Percentiles rank a stretch among this genome's conserved stretches.
Conservation (phyloP, 1,140 invertebrate species). For the Lepidostoma basale region DNA sequence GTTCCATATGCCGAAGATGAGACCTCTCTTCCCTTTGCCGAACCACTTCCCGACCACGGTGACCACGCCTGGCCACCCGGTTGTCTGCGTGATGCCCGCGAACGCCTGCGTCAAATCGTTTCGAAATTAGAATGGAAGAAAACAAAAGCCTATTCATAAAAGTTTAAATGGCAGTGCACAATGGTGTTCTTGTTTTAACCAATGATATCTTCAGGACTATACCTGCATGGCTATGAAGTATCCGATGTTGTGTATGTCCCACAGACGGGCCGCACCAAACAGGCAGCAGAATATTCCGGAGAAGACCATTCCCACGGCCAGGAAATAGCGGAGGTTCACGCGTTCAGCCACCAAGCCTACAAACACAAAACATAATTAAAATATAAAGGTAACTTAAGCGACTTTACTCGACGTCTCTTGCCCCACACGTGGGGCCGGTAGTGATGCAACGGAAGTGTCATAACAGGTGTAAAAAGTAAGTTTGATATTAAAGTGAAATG, state of each 20-base stretch:
- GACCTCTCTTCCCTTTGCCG: conserved; percentile 85
- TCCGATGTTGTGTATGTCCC: conserved; percentile 80
- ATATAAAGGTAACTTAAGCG: too few relatives aligned
- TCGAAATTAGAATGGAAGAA: background rate
- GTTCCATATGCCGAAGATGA: conserved; percentile 97
- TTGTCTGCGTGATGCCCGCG: conserved; percentile 87
- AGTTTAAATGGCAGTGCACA: too few relatives aligned
- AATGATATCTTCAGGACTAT: conserved; percentile 33
- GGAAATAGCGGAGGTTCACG: conserved; percentile 88
- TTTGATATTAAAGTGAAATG: too few relatives aligned
- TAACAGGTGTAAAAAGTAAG: too few relatives aligned
- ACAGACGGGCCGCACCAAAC: conserved; percentile 86
- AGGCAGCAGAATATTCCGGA: conserved; percentile 87
- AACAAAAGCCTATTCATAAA: background rate
- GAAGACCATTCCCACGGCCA: conserved; percentile 87
- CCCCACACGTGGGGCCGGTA: too few relatives aligned
- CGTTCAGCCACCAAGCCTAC: conserved; percentile 90
- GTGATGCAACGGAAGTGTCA: too few relatives aligned
- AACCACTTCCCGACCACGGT: conserved; percentile 95
- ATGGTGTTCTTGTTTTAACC: background rate
- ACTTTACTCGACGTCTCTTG: too few relatives aligned
- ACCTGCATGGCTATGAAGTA: conserved; percentile 92
- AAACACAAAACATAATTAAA: conserved; percentile 16
- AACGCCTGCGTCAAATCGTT: conserved; percentile 64
- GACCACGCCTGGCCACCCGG: conserved; percentile 88